Evolutionary conservation across 2,797 vertebrate genomes (phyloP).

Genomic region (Helicolenus hilgendorfi): DNA sequence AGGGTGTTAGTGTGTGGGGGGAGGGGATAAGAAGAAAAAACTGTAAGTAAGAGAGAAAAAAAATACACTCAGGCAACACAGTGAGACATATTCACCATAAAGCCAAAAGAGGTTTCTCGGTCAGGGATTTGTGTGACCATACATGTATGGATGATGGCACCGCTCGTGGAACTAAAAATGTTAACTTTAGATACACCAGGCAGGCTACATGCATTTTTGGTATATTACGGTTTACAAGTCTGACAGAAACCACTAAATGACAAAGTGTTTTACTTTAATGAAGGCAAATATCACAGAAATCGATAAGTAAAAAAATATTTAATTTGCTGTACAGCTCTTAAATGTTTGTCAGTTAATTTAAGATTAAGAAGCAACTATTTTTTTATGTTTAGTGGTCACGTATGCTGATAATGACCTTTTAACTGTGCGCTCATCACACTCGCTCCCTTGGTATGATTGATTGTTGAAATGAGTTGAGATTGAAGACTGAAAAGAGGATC

Average conservation of each 20-base stretch:
- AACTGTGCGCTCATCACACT: not conserved
- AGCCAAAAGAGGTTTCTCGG: conserved; percentile 14
- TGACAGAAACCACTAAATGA: not conserved
- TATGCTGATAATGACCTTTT: not conserved
- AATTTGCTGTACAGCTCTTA: not conserved
- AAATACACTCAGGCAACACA: conserved; percentile 28
- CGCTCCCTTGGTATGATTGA: not conserved
- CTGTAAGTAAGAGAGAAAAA: conserved; percentile 34
- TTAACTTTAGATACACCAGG: not conserved
- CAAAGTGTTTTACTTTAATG: not conserved
- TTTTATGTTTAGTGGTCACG: no score
- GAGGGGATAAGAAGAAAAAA: conserved; percentile 37
- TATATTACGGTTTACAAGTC: not conserved
- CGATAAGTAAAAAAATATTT: not conserved
- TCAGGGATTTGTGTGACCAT: conserved; percentile 1
- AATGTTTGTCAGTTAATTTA: not conserved
- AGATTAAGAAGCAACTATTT: not conserved
- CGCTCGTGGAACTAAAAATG: not conserved
- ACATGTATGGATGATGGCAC: conserved; percentile 1
- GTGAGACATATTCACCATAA: conserved; percentile 13
- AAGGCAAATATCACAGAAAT: not conserved
- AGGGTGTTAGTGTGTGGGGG: conserved; percentile 43
- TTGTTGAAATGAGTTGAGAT: not conserved
- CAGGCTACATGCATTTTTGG: not conserved
- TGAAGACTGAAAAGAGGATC: not conserved